phyloP scores from a whole-genome alignment of 2,113 vertebrate genomes.

The Orcinus orca region DNA sequence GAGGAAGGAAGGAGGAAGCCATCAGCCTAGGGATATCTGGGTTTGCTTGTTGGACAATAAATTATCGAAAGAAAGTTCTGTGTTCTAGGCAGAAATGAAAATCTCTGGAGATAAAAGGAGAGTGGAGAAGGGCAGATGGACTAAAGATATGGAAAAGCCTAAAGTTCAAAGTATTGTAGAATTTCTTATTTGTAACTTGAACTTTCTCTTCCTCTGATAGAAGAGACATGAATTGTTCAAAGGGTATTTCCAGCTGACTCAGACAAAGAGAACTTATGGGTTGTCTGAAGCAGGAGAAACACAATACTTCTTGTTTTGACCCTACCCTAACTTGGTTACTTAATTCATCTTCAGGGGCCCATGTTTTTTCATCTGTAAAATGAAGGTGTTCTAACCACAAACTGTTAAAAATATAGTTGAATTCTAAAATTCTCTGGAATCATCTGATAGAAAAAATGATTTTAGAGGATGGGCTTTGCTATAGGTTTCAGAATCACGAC shows the following conservation, averaged over 20 bases:
- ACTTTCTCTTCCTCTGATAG: background rate
- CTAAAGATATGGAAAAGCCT: background rate
- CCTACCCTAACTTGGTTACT: background rate
- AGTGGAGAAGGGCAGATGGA: background rate
- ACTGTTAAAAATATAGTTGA: slow-evolving; percentile 18
- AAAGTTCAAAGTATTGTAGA: background rate
- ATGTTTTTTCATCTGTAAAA: background rate
- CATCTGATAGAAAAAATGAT: background rate
- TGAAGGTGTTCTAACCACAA: background rate
- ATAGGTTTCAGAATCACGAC: background rate
- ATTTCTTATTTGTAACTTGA: background rate
- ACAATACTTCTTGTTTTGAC: slow-evolving; percentile 4
- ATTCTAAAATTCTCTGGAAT: background rate
- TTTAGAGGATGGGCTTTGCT: background rate
- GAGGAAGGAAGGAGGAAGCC: background rate
- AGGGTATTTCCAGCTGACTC: slow-evolving; percentile 56
- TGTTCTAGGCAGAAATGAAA: slow-evolving; percentile 4
- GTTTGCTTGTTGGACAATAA: background rate
- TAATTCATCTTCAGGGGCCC: background rate
- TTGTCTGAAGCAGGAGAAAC: background rate
- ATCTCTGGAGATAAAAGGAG: background rate
- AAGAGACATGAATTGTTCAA: background rate
- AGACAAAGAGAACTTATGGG: background rate
- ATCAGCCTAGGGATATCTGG: background rate
- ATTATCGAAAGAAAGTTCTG: background rate